These are phyloP conservation scores for Lepidurus apus DNA, from an alignment of 1,140 invertebrate genomes.

Conservation along the genomic window DNA sequence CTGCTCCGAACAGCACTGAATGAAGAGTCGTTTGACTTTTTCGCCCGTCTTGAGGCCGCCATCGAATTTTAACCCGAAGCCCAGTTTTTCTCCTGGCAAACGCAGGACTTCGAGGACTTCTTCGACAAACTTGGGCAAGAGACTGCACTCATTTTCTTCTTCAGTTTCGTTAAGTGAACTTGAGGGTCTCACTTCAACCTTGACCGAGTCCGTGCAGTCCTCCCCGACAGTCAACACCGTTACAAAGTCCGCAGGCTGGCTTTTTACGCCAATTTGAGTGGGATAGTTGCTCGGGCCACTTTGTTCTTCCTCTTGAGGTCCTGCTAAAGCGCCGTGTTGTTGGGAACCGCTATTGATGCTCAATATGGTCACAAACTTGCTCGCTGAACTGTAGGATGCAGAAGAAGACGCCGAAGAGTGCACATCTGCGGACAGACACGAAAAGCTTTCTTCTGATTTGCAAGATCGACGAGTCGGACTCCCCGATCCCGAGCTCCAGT, in stretches of 20 bases:
- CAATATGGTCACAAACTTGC: conserved; percentile 63
- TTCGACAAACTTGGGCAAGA: conserved; percentile 34
- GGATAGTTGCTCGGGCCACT: conserved; percentile 34
- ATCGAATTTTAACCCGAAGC: conserved; percentile 86
- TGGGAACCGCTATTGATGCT: conserved; percentile 49
- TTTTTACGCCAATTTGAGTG: conserved; percentile 33
- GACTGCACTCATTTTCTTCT: conserved; percentile 12
- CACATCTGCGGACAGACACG: background rate
- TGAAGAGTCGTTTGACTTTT: conserved; percentile 62
- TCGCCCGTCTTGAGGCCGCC: conserved; percentile 64
- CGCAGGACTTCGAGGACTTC: conserved; percentile 69
- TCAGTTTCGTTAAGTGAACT: background rate
- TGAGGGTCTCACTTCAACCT: conserved; percentile 39
- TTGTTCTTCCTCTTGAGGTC: background rate
- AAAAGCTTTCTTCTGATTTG: conserved; percentile 24
- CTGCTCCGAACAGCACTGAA: conserved; percentile 80
- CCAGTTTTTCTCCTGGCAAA: conserved; percentile 78
- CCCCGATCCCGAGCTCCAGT: conserved; percentile 39
- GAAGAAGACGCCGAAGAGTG: background rate
- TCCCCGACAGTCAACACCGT: conserved; percentile 49
- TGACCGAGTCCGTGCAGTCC: conserved; percentile 42
- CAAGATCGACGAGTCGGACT: conserved; percentile 35
- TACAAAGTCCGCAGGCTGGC: conserved; percentile 43
- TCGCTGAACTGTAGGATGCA: conserved; percentile 33
- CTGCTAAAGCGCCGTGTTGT: conserved; percentile 25